A percentile compares a stretch with the other conserved stretches of the same genome.
phyloP scores from a whole-genome alignment of 2,113 vertebrate genomes.

The Pluvialis apricaria region DNA sequence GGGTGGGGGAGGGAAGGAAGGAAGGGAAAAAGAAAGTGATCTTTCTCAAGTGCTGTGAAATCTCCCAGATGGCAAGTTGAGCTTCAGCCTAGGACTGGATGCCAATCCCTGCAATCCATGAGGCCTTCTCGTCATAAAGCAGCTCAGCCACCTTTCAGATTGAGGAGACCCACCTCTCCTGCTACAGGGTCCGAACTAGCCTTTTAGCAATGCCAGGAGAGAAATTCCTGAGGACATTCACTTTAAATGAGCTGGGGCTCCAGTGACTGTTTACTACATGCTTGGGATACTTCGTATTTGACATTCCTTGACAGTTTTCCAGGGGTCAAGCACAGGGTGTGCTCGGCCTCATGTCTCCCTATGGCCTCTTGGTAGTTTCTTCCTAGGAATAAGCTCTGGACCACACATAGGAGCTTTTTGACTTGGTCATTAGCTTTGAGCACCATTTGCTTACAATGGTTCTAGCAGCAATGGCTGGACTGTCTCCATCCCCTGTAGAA shows the following conservation, averaged over 20 bases:
- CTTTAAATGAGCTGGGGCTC: not conserved
- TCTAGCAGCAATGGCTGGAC: not conserved
- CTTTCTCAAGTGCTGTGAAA: not conserved
- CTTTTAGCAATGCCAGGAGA: not conserved
- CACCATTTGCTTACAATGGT: not conserved
- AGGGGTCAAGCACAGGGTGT: not conserved
- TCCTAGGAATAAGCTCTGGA: not conserved
- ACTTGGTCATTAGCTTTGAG: not conserved
- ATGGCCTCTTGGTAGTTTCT: not conserved
- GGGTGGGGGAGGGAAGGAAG: no score
- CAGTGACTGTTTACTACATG: not conserved
- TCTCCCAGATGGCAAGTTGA: not conserved
- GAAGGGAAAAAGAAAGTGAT: not conserved
- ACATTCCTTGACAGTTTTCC: not conserved
- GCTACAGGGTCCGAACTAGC: not conserved
- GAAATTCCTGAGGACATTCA: not conserved
- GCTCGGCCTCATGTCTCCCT: not conserved
- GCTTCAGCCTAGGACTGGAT: not conserved
- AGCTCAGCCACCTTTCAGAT: not conserved
- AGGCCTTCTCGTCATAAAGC: not conserved
- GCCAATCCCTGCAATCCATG: not conserved
- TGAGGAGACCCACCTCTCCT: not conserved
- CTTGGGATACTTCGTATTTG: not conserved
- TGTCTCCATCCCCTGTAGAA: not conserved
- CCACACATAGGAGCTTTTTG: not conserved